Base-by-base conservation (phyloP, 1,140 invertebrate genomes). In the Heliconius hewitsoni region DNA sequence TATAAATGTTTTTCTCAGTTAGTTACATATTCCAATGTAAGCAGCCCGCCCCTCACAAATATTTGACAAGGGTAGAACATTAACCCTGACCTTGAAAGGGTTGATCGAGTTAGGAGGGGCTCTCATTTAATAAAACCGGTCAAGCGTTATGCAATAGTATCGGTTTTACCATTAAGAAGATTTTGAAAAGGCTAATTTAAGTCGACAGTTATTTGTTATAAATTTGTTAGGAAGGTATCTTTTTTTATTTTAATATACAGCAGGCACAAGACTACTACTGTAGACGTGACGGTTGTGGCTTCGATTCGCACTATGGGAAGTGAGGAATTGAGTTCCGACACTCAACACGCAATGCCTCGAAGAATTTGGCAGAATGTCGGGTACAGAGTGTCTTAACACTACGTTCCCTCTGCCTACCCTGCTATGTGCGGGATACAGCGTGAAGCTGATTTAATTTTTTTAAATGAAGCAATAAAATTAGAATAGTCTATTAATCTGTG, bases 1-100 rank as follows among this genome's bases (percentile, higher is more conserved):
- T 27, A 16, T 11, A 27, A 27, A 66, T 27, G 30, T 16, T 66
- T 27, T 66, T 66, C 18, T 9, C 3, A 5, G 11, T 23, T 66
- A 66, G 9, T 27, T 11, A 30, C 11, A 27, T 27, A 27, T 66
- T 23, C 60, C 9, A 66, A 30, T 1, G 13, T 66, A 66, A n/a
- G 6, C 13, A 72, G 37, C 18, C n/a, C 52, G 42, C 60, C 37
- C 18, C 50, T 50, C n/a, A 23, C 52, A n/a, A 73, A 27, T 57
- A 72, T 74, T 66, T 18, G 39, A 23, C 52, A 78, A 39, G 72
- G 71, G 71, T 72, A 13, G 76, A n/a, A 34, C 55, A 74, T 78
- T 74, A 78, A 74, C 77, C 71, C 39, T 78, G 77, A 78, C 77
- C 77, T 78, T 70, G 77, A 60, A 78, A 74, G 72, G 72, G 72